Evolutionary conservation across 2,797 vertebrate genomes (phyloP), one percentile per base, ranked within the genome.

Genomic region (Spheniscus humboldti): DNA sequence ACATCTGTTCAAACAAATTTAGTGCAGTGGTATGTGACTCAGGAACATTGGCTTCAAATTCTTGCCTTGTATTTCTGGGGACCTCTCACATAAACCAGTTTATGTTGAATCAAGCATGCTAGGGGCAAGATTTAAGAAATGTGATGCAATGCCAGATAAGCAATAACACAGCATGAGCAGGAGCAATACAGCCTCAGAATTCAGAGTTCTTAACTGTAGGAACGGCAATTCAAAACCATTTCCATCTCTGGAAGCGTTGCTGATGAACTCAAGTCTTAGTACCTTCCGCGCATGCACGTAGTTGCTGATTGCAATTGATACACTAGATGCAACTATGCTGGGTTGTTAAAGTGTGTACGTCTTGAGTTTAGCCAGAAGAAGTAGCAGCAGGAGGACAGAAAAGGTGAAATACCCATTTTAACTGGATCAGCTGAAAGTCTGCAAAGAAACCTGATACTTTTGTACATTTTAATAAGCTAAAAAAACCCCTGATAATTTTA

Each of bases 1-100:
- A 0, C 0, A 0, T n/a, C 25, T 79, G 47, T 18, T 86, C 7
- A n/a, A 6, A 33, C 15, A 33, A 11, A 22, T 37, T 25, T 7
- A 76, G 30, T 20, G 25, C 73, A 13, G 78, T 9, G 28, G 5
- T 56, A 15, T 0, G 45, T 50, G 50, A 15, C 63, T 45, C 7
- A 1, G 75, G 48, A 71, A 25, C 4, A 3, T 1, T 15, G 18
- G 2, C 41, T 87, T 82, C 43, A 13, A 22, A 4, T 53, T 63
- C 64, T 23, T 64, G 52, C n/a, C 39, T 56, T 48, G 13, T 15
- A 0, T 87, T 90, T 84, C 63, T 60, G 69, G 50, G n/a, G 53
- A 39, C 28, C 33, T 69, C 59, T 92, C 39, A 9, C 7, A 5
- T 16, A 41, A 71, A 68, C 9, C 50, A 27, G 33, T 18, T 72